Conservation (phyloP, 2,113 vertebrate species). For the Mixornis gularis region DNA sequence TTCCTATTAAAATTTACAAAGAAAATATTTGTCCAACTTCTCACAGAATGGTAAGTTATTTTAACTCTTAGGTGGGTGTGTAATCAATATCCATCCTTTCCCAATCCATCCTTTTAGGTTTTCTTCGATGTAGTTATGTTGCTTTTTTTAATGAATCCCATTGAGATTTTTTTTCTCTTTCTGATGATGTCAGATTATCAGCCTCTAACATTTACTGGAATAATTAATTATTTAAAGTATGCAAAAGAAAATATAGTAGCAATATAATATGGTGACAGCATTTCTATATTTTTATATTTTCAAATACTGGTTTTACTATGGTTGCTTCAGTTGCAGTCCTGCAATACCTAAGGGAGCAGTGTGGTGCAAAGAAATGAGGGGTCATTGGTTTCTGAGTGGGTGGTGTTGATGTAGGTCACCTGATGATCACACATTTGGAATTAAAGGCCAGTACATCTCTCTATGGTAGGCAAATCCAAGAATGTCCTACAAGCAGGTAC, state of each 20-base stretch:
- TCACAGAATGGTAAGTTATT: not conserved
- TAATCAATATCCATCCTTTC: not conserved
- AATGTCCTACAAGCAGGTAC: not conserved
- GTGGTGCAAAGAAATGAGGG: conserved; percentile 63
- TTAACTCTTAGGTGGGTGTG: not conserved
- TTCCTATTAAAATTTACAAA: not conserved
- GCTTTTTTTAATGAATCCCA: not conserved
- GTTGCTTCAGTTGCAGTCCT: conserved; percentile 28
- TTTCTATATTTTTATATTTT: not conserved
- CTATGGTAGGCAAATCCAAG: conserved; percentile 57
- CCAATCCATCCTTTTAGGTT: not conserved
- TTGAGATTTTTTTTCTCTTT: not conserved
- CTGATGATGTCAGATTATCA: not conserved
- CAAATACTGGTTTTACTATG: not conserved
- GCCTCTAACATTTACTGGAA: not conserved
- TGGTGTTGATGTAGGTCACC: conserved; percentile 69
- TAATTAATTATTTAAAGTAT: not conserved
- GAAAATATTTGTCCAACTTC: not conserved
- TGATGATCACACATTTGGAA: conserved; percentile 69
- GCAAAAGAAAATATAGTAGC: not conserved
- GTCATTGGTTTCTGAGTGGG: conserved; percentile 80
- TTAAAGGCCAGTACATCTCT: conserved; percentile 77
- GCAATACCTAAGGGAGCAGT: conserved; percentile 73
- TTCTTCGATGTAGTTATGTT: not conserved
- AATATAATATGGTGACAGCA: not conserved